Percentiles rank a stretch among this genome's conserved stretches.
Conservation (phyloP, 2,797 vertebrate genomes). For the Ptychobarbus kaznakovi region DNA sequence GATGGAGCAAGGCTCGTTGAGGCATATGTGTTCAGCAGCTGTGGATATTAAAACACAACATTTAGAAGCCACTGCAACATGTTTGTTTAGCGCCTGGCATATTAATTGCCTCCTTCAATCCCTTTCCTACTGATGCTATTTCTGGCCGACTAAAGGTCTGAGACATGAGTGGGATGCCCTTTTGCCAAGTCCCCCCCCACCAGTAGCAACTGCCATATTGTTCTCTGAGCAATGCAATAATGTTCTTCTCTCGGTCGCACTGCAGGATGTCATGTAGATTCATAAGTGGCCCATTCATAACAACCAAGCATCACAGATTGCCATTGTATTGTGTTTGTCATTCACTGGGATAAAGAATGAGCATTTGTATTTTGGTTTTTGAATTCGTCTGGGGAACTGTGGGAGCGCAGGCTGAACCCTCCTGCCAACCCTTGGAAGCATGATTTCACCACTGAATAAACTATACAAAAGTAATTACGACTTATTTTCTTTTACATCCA, state of each 20-base stretch:
- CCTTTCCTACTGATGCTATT: constrained; percentile 52
- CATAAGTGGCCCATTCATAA: constrained; percentile 53
- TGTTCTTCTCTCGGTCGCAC: constrained; percentile 41
- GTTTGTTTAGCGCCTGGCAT: constrained; percentile 55
- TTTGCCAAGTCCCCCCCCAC: constrained; percentile 41
- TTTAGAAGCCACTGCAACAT: constrained; percentile 52
- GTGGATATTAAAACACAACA: constrained; percentile 48
- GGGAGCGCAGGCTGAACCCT: not conserved
- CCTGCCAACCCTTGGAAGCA: not conserved
- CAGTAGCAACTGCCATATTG: constrained; percentile 38
- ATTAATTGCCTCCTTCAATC: constrained; percentile 49
- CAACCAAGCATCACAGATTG: constrained; percentile 39
- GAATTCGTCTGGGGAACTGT: not conserved
- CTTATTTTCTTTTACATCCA: not conserved
- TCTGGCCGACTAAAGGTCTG: constrained; percentile 50
- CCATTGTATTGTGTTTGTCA: constrained; percentile 35
- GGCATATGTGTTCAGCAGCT: constrained; percentile 18
- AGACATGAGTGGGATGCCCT: constrained; percentile 52
- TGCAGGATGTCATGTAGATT: constrained; percentile 57
- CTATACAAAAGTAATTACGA: not conserved
- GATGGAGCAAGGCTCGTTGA: constrained; percentile 17
- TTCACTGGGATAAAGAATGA: constrained; percentile 31
- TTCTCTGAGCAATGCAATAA: constrained; percentile 54
- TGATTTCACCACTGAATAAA: not conserved
- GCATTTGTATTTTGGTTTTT: constrained; percentile 5